phyloP scores from a whole-genome alignment of 2,888 invertebrate species.

The Zootermopsis nevadensis region DNA sequence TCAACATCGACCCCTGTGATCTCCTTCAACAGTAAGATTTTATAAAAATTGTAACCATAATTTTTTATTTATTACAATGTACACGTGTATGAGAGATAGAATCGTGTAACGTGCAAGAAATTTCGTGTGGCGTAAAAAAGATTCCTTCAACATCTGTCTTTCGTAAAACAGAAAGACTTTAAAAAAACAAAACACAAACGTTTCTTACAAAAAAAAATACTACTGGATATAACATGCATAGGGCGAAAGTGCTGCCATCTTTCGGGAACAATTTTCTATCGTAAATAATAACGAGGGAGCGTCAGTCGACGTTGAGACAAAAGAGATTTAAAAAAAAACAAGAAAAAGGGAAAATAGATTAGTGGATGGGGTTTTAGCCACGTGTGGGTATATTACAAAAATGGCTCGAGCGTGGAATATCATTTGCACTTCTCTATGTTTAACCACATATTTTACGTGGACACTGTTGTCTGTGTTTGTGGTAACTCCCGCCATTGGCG shows the following conservation, averaged over 20 bases:
- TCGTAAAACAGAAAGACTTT: constrained; percentile 15
- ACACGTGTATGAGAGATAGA: background rate
- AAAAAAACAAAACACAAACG: constrained; percentile 4
- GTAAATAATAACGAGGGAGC: constrained; percentile 10
- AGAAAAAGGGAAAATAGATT: background rate
- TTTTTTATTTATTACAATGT: background rate
- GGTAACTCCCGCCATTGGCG: too few species aligned
- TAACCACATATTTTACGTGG: background rate
- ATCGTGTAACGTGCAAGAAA: background rate
- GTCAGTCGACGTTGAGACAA: background rate
- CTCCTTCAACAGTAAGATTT: background rate
- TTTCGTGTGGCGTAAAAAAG: background rate
- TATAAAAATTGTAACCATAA: background rate
- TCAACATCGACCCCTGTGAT: background rate
- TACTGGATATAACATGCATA: background rate
- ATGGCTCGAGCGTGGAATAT: background rate
- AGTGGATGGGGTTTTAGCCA: background rate
- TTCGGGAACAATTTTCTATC: background rate
- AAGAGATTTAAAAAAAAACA: background rate
- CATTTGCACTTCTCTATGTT: background rate
- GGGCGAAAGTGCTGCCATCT: constrained; percentile 9
- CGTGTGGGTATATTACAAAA: background rate
- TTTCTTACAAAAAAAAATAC: background rate
- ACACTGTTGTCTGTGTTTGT: too few species aligned
- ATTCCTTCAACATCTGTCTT: constrained; percentile 2